These are phyloP conservation scores for Perdix hodgsoniae DNA, from an alignment of 2,797 vertebrate genomes.

Conservation along the genomic window DNA sequence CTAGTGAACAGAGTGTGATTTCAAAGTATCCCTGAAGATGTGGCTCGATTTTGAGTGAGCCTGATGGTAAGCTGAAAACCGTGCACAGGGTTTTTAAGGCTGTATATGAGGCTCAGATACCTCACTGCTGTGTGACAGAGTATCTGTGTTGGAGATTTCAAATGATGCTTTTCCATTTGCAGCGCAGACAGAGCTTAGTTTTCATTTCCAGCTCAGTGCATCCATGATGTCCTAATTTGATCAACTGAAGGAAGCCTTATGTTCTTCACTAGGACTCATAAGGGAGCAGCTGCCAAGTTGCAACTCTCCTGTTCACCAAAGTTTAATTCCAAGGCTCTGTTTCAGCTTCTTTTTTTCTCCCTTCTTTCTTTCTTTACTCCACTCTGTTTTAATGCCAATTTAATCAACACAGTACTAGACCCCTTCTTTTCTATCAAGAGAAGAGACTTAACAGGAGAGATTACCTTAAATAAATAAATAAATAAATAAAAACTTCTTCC, in stretches of 20 bases:
- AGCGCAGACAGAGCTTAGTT: not conserved
- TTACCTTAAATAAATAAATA: not conserved
- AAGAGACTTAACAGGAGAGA: not conserved
- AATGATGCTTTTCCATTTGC: not conserved
- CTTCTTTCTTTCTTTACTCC: not conserved
- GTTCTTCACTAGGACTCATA: not conserved
- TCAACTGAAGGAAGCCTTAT: not conserved
- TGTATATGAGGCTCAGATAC: not conserved
- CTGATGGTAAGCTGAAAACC: not conserved
- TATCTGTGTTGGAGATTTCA: not conserved
- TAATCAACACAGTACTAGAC: not conserved
- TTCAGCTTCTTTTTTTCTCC: not conserved
- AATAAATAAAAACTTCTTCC: not conserved
- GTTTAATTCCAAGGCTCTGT: not conserved
- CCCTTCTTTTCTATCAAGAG: not conserved
- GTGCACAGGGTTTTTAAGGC: not conserved
- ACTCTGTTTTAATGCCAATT: not conserved
- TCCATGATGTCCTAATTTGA: not conserved
- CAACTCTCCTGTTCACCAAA: not conserved
- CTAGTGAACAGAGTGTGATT: not conserved
- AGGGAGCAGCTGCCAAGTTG: not conserved
- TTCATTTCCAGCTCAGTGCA: not conserved
- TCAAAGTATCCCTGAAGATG: not conserved
- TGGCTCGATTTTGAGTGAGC: not conserved
- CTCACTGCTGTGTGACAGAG: not conserved